phyloP scores from a whole-genome alignment of 2,797 vertebrate species.

The Myiotriccus ornatus region DNA sequence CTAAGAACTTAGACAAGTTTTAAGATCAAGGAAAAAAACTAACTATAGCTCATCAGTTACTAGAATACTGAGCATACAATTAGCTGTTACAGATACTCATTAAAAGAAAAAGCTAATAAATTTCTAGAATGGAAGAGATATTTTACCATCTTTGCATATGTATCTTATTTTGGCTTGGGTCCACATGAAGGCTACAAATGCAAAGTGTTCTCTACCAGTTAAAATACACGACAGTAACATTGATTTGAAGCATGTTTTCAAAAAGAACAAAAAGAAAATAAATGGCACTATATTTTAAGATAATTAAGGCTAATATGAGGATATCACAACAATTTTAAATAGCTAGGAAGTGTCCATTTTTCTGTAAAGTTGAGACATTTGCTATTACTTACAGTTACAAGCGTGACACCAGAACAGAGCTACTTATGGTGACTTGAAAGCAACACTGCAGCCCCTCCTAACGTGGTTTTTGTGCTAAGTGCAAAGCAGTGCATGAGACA shows the following conservation, averaged over 20 bases:
- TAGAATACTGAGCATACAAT: background rate
- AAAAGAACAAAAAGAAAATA: background rate
- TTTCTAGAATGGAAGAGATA: background rate
- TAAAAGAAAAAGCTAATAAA: background rate
- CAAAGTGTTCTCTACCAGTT: background rate
- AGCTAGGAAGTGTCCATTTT: background rate
- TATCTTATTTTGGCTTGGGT: background rate
- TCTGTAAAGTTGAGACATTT: background rate
- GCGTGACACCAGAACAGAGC: background rate
- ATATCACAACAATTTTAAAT: background rate
- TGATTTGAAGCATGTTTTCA: background rate
- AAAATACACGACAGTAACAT: background rate
- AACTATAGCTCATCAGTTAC: background rate
- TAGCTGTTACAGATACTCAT: background rate
- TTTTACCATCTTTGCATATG: background rate
- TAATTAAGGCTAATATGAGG: background rate
- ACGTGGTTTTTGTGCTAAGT: background rate
- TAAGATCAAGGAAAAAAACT: background rate
- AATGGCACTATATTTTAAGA: background rate
- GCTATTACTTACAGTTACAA: background rate
- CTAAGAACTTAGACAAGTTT: background rate
- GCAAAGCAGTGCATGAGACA: background rate
- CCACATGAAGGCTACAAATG: background rate
- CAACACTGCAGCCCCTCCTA: background rate
- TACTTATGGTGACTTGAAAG: background rate